These are phyloP conservation scores for Arctopsyche grandis DNA, from an alignment of 1,140 invertebrate species.

Conservation along the genomic window DNA sequence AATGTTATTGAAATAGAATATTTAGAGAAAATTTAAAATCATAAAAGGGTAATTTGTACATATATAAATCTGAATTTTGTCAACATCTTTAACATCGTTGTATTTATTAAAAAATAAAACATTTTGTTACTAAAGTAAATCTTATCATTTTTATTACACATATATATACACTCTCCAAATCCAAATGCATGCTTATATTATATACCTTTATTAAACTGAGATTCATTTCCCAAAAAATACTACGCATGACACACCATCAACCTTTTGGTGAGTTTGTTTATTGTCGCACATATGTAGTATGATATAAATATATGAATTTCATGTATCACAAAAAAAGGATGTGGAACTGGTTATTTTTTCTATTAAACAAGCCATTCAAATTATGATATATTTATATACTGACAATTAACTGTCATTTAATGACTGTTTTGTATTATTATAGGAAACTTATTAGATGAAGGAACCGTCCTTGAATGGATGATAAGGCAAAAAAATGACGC, in stretches of 20 bases:
- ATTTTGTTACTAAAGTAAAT: constrained; percentile 32
- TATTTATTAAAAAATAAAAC: constrained; percentile 34
- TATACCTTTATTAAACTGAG: constrained; percentile 11
- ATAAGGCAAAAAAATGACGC: constrained; percentile 91
- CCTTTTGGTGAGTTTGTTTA: constrained; percentile 48
- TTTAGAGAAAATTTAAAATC: constrained; percentile 5
- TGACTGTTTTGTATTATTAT: constrained; percentile 55
- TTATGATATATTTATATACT: constrained; percentile 14
- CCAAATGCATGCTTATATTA: constrained; percentile 23
- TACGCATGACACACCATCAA: constrained; percentile 46
- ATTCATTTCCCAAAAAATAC: constrained; percentile 14
- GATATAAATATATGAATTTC: background rate
- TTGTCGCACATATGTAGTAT: background rate
- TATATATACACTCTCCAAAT: constrained; percentile 10
- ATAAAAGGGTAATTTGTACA: background rate
- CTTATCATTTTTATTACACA: constrained; percentile 30
- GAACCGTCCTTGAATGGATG: constrained; percentile 90
- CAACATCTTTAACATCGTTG: background rate
- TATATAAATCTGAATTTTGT: constrained; percentile 22
- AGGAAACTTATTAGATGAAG: constrained; percentile 89
- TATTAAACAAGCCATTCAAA: background rate
- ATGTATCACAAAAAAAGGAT: constrained; percentile 33
- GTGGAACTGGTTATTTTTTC: constrained; percentile 35
- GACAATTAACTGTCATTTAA: background rate
- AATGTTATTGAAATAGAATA: background rate